Conservation (phyloP, 2,113 vertebrate species). For the Corythaeola cristata region DNA sequence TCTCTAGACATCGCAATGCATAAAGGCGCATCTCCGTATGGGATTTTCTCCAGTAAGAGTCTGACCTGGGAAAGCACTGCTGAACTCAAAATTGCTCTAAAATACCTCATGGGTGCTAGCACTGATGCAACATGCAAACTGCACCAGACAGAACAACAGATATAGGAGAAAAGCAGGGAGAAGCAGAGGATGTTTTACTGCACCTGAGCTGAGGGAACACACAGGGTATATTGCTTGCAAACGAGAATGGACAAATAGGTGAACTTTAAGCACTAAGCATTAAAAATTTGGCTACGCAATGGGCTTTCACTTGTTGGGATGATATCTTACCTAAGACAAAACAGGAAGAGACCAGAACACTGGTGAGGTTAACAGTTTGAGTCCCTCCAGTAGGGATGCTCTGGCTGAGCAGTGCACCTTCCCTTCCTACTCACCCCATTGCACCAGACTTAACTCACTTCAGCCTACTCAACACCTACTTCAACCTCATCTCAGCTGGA, state of each 20-base stretch:
- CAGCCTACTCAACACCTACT: background rate
- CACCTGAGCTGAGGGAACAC: background rate
- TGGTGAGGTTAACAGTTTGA: background rate
- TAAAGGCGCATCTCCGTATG: background rate
- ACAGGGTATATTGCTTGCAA: background rate
- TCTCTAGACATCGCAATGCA: background rate
- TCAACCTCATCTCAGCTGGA: background rate
- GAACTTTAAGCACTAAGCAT: background rate
- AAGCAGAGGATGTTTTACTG: background rate
- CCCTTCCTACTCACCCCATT: accelerated
- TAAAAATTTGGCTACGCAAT: background rate
- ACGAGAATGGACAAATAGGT: background rate
- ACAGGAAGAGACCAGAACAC: background rate
- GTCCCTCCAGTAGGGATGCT: background rate
- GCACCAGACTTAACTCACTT: background rate
- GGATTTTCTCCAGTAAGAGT: background rate
- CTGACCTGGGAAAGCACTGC: background rate
- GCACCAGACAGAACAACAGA: background rate
- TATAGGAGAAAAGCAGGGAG: background rate
- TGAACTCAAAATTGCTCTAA: background rate
- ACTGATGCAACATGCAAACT: background rate
- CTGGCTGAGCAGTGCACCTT: background rate
- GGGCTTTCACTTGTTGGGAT: background rate
- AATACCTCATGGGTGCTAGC: background rate
- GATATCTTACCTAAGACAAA: background rate